phyloP scores from a whole-genome alignment of 2,797 vertebrate species.

The Hoplostethus atlanticus region DNA sequence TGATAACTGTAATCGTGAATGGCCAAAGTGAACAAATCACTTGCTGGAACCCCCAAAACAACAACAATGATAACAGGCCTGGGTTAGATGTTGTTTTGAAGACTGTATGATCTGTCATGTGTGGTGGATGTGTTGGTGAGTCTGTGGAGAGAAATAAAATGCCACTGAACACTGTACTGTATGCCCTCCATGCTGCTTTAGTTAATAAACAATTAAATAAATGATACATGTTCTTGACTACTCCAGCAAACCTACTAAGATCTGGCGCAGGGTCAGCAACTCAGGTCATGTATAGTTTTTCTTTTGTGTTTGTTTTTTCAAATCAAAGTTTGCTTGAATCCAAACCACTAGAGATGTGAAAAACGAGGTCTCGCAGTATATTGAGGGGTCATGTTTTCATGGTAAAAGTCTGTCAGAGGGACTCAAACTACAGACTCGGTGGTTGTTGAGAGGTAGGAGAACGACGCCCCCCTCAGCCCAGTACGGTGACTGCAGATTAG shows the following conservation, averaged over 20 bases:
- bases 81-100: neutral
- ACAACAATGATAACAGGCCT: neutral
- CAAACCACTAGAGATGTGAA: no score
- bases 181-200: neutral
- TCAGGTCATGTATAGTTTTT: no score
- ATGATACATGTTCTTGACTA: no score
- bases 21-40: constrained; percentile 23
- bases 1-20: constrained; percentile 39
- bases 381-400: neutral
- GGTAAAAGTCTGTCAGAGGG: no score
- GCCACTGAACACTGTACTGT: constrained; percentile 8
- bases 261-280: no score
- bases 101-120: constrained; percentile 23
- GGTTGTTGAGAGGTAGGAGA: constrained; percentile 17
- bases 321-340: no score
- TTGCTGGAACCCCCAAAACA: neutral
- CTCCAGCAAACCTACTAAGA: no score
- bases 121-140: constrained; percentile 27
- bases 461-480: neutral
- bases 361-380: neutral
- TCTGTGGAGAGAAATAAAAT: constrained; percentile 48
- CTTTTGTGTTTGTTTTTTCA: no score
- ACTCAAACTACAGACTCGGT: no score
- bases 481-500: neutral
- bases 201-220: neutral